Conservation (phyloP, 2,113 vertebrate species). For the Macquaria ambigua region DNA sequence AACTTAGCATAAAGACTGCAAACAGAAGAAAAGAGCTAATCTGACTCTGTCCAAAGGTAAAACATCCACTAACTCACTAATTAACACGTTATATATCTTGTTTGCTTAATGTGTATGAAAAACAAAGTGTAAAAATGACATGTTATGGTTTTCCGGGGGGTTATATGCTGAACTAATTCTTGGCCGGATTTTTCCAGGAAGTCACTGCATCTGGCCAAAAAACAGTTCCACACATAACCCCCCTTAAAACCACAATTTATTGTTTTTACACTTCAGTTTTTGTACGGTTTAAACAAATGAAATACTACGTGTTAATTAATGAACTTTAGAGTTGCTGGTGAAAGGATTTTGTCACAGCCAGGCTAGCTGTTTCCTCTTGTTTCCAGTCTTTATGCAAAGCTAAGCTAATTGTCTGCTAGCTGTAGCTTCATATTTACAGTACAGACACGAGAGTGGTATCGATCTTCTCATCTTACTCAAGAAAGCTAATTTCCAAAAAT, state of each 20-base stretch:
- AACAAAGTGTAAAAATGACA: not conserved
- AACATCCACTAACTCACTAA: not conserved
- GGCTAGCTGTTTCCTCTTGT: not conserved
- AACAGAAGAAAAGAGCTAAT: not conserved
- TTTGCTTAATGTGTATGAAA: not conserved
- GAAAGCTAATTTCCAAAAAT: not conserved
- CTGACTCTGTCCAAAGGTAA: not conserved
- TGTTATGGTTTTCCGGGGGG: not conserved
- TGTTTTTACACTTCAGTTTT: too few relatives aligned
- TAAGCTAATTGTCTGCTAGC: not conserved
- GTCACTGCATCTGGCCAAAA: not conserved
- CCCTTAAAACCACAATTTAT: not conserved
- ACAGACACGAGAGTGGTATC: not conserved
- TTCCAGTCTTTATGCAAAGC: not conserved
- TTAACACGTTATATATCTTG: not conserved
- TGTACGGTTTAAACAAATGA: too few relatives aligned
- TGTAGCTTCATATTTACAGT: not conserved
- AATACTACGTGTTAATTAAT: too few relatives aligned
- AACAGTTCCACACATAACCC: not conserved
- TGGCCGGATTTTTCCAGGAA: not conserved
- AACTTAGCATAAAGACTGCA: not conserved
- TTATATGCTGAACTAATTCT: not conserved
- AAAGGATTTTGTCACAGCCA: not conserved
- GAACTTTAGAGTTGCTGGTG: not conserved
- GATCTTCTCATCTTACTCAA: not conserved